Base-by-base conservation (phyloP, 2,113 vertebrate genomes). In the Gallinago media region DNA sequence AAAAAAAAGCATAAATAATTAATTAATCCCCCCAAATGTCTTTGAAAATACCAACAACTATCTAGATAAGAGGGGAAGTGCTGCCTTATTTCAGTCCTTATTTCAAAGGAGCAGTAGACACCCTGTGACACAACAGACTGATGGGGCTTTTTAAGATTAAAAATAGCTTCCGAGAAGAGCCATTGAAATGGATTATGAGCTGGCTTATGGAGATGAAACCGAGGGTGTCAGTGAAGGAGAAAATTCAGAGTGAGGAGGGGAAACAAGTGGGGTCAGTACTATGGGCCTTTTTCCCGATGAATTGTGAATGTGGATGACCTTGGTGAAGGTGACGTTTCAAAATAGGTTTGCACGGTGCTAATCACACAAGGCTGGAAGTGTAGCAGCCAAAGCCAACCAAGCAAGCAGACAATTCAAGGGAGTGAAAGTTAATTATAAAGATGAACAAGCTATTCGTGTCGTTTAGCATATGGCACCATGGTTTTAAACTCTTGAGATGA, bases 101-200 rank as follows among this genome's bases (percentile, higher is more conserved):
- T 96, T 93, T 92, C 88, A 96, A 70, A 92, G 84, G 92, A 83
- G 16, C 91, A 36, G 22, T 66, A 93, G 96, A 36, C 68, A 88
- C 36, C 85, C 72, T 52, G 77, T 93, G 96, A 91, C 85, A 88
- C 73, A 54, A 73, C 20, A 59, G 88, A 47, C 93, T 87, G 93
- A 79, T 97, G 66, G 55, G 65, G 44, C 87, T 98, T 94, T 95
- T 94, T 52, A 74, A 96, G 86, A 73, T 96, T 96, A 98, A 97
- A 96, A 94, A 97, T 97, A 97, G 79, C 79, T 91, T 40, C 14
- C 36, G 93, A 92, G 94, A 96, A 97, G 92, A 97, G 94, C 95
- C 96, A 88, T 97, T 96, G 94, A 95, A 92, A 93, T 76, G 92
- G 95, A 96, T 97, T 96, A 95, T 79, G 94, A 65, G 67, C 89